Evolutionary conservation across 1,140 invertebrate genomes (phyloP).

Genomic region (Cyrtorhinus lividipennis): DNA sequence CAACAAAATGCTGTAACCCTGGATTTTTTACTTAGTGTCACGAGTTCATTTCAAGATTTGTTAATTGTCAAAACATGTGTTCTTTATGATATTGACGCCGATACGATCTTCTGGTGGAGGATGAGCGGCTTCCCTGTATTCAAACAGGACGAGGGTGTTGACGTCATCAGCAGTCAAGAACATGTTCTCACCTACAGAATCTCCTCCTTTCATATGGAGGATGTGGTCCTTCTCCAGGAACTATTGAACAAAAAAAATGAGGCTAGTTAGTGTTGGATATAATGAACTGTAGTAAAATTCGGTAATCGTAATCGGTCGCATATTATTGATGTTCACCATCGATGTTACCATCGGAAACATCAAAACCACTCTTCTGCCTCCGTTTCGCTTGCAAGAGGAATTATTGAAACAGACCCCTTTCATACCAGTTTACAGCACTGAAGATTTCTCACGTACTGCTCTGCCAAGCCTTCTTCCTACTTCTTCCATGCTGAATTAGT

Average conservation of each 20-base stretch:
- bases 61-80: constrained; percentile 6
- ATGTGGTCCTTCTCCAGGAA: background rate
- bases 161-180: background rate
- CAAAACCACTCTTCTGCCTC: background rate
- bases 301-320: background rate
- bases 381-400: background rate
- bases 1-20: too few relatives aligned
- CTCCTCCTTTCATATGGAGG: background rate
- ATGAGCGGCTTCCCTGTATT: constrained; percentile 5
- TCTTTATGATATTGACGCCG: background rate
- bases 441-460: too few relatives aligned
- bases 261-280: background rate
- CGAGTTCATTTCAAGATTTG: too few relatives aligned
- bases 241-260: background rate
- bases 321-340: background rate
- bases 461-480: too few relatives aligned
- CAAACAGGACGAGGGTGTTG: constrained; percentile 11
- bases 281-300: background rate
- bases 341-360: too few relatives aligned
- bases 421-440: background rate
- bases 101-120: background rate
- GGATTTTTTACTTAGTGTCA: too few relatives aligned
- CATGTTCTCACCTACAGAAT: background rate
- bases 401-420: background rate
- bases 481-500: background rate